phyloP scores from a whole-genome alignment of 2,113 vertebrate species.

The Alosa alosa region DNA sequence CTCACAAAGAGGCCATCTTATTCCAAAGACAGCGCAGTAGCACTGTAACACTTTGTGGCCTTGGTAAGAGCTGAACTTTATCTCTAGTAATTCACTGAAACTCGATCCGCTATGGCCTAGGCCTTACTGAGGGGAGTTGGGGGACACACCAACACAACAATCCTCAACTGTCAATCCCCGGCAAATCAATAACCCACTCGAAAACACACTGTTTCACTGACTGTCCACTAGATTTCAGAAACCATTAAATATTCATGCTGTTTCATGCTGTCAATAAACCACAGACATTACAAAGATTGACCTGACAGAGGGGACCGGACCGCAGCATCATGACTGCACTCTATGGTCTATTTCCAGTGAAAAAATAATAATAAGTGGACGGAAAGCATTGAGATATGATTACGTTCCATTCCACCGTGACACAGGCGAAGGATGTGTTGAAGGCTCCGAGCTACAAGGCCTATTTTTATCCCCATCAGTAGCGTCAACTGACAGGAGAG shows the following conservation, averaged over 20 bases:
- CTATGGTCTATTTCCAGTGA: slow-evolving; percentile 10
- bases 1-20: background rate
- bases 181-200: background rate
- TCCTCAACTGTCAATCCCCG: slow-evolving; percentile 9
- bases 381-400: slow-evolving; percentile 2
- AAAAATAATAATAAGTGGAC: background rate
- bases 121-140: background rate
- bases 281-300: slow-evolving; percentile 2
- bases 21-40: too few relatives aligned
- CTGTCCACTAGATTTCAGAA: background rate
- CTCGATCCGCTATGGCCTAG: background rate
- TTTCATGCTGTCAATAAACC: background rate
- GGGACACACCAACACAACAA: background rate
- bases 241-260: slow-evolving; percentile 1
- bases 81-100: background rate
- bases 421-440: slow-evolving; percentile 6
- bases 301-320: background rate
- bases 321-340: background rate
- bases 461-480: slow-evolving; percentile 43
- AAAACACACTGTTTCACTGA: slow-evolving; percentile 3
- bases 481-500: slow-evolving; percentile 34
- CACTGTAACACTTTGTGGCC: background rate
- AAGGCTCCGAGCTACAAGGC: slow-evolving; percentile 25
- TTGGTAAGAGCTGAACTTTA: background rate
- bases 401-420: background rate